Percentiles rank a stretch among this genome's conserved stretches.
Evolutionary conservation across 2,888 invertebrate genomes (phyloP).

Genomic region (Sesia bembeciformis): DNA sequence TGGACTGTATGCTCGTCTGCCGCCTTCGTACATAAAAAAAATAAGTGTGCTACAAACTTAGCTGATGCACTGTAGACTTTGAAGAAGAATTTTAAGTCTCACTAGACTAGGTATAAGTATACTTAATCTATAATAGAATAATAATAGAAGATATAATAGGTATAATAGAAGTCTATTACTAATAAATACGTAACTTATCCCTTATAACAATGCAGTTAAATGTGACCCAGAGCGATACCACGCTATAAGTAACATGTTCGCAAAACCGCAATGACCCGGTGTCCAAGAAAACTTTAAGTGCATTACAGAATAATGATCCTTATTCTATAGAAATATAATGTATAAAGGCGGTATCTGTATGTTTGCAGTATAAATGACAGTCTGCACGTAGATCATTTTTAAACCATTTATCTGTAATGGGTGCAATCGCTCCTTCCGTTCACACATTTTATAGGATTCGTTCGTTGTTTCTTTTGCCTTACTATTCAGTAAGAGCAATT

Average conservation of each 20-base stretch:
- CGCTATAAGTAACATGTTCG: not conserved
- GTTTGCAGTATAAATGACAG: not conserved
- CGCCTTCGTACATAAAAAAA: no score
- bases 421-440: not conserved
- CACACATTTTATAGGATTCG: not conserved
- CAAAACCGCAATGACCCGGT: not conserved
- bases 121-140: no score
- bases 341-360: not conserved
- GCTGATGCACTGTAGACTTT: no score
- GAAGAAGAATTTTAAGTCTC: no score
- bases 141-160: no score
- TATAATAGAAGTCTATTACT: no score
- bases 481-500: no score
- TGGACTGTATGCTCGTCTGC: no score
- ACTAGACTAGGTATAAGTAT: no score
- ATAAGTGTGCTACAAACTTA: no score
- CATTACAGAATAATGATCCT: not conserved
- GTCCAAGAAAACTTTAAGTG: not conserved
- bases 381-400: not conserved
- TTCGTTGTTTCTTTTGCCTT: not conserved
- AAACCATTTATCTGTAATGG: not conserved
- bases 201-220: not conserved
- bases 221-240: not conserved
- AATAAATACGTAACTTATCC: no score
- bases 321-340: not conserved